Base-by-base conservation (phyloP, 1,140 invertebrate species). In the Augochlora pura region DNA sequence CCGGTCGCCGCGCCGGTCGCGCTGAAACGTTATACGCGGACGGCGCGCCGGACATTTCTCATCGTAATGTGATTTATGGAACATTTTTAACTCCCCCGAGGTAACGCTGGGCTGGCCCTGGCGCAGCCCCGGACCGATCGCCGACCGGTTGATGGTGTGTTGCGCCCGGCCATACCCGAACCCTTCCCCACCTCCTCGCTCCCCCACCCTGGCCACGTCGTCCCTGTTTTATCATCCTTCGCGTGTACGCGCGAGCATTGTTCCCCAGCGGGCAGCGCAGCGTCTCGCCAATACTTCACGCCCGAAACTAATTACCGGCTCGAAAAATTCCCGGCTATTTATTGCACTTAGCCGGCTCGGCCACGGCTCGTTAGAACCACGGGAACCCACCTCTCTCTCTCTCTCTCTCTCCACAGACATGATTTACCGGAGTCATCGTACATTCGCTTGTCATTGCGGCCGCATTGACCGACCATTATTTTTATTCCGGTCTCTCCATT, bases 41-140 rank as follows among this genome's bases (percentile, higher is more conserved):
- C 84, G 83, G 83, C 81, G 75, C 70, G 72, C 42, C 42, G 76
- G 83, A 81, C 80, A 89, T 91, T 90, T 89, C 86, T 86, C 88
- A 88, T 87, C 86, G 85, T 89, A 88, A 90, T 88, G 86, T 90
- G 90, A 92, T 91, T 91, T 91, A 91, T 90, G 87, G 85, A 85
- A 79, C 88, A 87, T 88, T 91, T 92, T 91, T 90, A 88, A 89
- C 89, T 88, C 86, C 83, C 88, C 71, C 73, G 83, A 71, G 86
- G 86, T 83, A 83, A 86, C 82, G 83, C 82, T 70, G 81, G 81
- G 83, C 80, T 68, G 84, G 69, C 32, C 74, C 73, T 32, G 32
- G 32, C 64, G 59, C 79, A 76, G 59, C 76, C 66, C 54, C 54
- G 68, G 74, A 67, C 81, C 71, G 76, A 86, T 83, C 80, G 2